Base-by-base conservation (phyloP, 2,888 invertebrate genomes). In the Eilema depressum region DNA sequence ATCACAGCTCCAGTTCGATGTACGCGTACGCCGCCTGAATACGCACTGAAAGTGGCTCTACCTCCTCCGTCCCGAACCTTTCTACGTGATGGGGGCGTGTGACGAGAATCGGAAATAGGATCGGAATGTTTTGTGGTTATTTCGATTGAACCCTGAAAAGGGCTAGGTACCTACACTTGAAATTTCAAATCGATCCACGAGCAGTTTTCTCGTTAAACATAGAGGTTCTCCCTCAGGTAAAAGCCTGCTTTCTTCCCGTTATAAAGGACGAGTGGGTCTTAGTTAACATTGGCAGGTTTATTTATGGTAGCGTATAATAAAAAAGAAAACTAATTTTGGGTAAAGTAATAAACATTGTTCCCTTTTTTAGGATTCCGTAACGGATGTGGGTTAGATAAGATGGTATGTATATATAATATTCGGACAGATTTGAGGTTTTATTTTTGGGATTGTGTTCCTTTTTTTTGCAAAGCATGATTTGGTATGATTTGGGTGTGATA, bases 61-160 rank as follows among this genome's bases (percentile, higher is more conserved):
- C 86, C 85, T 71, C 75, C 70, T 63, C 47, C 74, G 68, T 71
- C 71, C 84, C 86, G 79, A 83, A 87, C 87, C 88, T 86, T 86
- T 86, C 87, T 86, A 85, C 87, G 89, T 89, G 91, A 91, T 90
- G 89, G 89, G 86, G 88, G 88, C 84, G 86, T 94, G 94, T 93
- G 93, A 93, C 91, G 89, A 84, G 94, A 93, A 94, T 94, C 87
- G 90, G 89, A 91, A 93, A 92, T 91, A 86, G 88, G 89, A 87
- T 88, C 85, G 86, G 89, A 92, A 91, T 92, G 92, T 93, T 92
- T 91, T 92, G 93, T 90, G 93, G 93, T 93, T 92, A 92, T 90
- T 91, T 88, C 92, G 91, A 91, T 93, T 91, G 92, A 89, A 92
- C 91, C 90, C 87, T 89, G 85, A 92, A 93, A 73, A 92, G 90